These are phyloP conservation scores for Pampus argenteus DNA, from an alignment of 2,797 vertebrate genomes.

Conservation along the genomic window DNA sequence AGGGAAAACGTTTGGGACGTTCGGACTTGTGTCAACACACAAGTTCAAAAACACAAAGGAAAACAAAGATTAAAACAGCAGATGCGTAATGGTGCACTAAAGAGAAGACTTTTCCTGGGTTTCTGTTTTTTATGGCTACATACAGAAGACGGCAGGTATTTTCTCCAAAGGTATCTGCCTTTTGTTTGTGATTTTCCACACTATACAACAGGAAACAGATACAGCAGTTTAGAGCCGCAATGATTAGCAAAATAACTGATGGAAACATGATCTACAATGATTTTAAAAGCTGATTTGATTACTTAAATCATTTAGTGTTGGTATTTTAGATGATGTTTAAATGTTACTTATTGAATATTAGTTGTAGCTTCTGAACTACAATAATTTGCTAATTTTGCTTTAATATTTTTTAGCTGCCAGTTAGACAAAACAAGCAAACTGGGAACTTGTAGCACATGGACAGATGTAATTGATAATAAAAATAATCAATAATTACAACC, in stretches of 20 bases:
- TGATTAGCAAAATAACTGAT: neutral
- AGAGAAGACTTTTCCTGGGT: conserved; percentile 2
- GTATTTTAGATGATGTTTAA: neutral
- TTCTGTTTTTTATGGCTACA: neutral
- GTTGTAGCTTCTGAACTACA: neutral
- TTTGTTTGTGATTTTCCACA: neutral
- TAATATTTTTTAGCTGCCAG: conserved; percentile 6
- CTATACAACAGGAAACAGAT: neutral
- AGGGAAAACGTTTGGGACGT: conserved; percentile 67
- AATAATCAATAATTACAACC: conserved; percentile 54
- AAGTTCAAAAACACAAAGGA: conserved; percentile 39
- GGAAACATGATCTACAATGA: neutral
- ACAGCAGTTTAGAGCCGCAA: neutral
- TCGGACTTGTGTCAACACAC: conserved; percentile 49
- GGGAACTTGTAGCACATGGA: conserved; percentile 8
- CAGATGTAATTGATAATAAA: conserved; percentile 43
- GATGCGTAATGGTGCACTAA: neutral
- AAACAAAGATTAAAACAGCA: conserved; percentile 47
- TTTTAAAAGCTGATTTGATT: neutral
- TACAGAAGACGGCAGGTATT: neutral
- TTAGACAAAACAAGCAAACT: conserved; percentile 3
- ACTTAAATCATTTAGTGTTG: neutral
- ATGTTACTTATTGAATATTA: neutral
- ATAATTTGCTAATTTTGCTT: neutral
- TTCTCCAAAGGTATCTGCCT: neutral